Percentiles rank a stretch among this genome's conserved stretches.
Evolutionary conservation across 2,797 vertebrate genomes (phyloP).

Genomic region (Champsocephalus esox): DNA sequence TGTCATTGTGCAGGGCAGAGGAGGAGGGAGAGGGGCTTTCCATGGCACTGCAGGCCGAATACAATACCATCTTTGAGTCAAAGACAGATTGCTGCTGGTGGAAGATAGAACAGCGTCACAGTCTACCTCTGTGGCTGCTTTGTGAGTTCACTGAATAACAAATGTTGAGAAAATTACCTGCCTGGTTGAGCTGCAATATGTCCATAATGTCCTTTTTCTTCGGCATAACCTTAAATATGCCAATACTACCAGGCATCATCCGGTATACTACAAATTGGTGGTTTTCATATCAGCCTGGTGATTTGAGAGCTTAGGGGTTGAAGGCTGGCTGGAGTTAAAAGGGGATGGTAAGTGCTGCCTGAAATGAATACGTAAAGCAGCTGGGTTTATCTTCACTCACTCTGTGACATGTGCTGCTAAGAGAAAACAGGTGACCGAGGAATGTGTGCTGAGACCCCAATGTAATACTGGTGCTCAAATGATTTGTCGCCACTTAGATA

Average conservation of each 20-base stretch:
- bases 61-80: slow-evolving; percentile 81
- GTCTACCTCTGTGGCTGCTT: slow-evolving; percentile 60
- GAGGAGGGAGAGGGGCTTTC: slow-evolving; percentile 66
- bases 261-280: slow-evolving; percentile 65
- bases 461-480: slow-evolving; percentile 60
- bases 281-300: slow-evolving; percentile 64
- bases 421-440: slow-evolving; percentile 82
- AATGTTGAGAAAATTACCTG: slow-evolving; percentile 46
- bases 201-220: slow-evolving; percentile 17
- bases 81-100: slow-evolving; percentile 52
- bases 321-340: slow-evolving; percentile 72
- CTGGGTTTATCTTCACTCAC: slow-evolving; percentile 81
- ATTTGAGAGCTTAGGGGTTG: slow-evolving; percentile 65
- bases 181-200: slow-evolving; percentile 17
- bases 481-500: slow-evolving; percentile 61
- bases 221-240: slow-evolving; percentile 32
- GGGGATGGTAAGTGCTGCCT: slow-evolving; percentile 73
- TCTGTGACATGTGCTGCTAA: slow-evolving; percentile 78
- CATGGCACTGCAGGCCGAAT: slow-evolving; percentile 57
- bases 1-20: slow-evolving; percentile 65
- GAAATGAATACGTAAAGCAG: slow-evolving; percentile 81
- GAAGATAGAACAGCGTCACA: slow-evolving; percentile 50
- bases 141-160: slow-evolving; percentile 45
- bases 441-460: slow-evolving; percentile 71
- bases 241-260: slow-evolving; percentile 47